Conservation (phyloP, 2,888 invertebrate species). For the Nomada fabriciana region DNA sequence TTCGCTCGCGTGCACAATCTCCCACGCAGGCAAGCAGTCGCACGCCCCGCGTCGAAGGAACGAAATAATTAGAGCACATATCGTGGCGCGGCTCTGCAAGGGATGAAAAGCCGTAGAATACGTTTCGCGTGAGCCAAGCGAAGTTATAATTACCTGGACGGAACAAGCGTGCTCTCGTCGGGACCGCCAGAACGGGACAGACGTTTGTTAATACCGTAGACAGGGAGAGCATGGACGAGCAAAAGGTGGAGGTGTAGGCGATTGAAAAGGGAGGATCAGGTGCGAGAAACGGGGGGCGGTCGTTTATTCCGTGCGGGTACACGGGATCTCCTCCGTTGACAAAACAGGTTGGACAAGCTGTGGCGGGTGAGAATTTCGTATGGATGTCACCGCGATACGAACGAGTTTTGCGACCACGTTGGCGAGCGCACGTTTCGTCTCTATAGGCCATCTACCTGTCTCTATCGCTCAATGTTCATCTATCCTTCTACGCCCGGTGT, state of each 20-base stretch:
- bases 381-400: conserved; percentile 67
- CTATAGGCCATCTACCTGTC: conserved; percentile 34
- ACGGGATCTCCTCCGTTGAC: conserved; percentile 69
- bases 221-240: conserved; percentile 6
- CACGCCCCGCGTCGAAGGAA: conserved; percentile 39
- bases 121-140: conserved; percentile 50
- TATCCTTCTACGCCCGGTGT: background rate
- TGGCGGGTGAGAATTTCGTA: conserved; percentile 70
- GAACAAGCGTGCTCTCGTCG: conserved; percentile 11
- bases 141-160: conserved; percentile 70
- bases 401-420: conserved; percentile 67
- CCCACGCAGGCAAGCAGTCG: too few relatives aligned
- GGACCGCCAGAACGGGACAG: background rate
- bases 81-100: conserved; percentile 43
- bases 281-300: conserved; percentile 35
- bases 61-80: conserved; percentile 64
- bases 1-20: too few relatives aligned
- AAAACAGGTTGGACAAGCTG: conserved; percentile 71
- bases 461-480: background rate
- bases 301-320: conserved; percentile 69
- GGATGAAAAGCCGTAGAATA: conserved; percentile 69
- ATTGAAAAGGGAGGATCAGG: conserved; percentile 48
- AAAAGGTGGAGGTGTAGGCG: conserved; percentile 16
- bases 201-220: conserved; percentile 2
- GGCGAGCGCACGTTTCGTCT: conserved; percentile 61